phyloP scores from a whole-genome alignment of 2,888 invertebrate genomes.

The Eutolmus rufibarbis region DNA sequence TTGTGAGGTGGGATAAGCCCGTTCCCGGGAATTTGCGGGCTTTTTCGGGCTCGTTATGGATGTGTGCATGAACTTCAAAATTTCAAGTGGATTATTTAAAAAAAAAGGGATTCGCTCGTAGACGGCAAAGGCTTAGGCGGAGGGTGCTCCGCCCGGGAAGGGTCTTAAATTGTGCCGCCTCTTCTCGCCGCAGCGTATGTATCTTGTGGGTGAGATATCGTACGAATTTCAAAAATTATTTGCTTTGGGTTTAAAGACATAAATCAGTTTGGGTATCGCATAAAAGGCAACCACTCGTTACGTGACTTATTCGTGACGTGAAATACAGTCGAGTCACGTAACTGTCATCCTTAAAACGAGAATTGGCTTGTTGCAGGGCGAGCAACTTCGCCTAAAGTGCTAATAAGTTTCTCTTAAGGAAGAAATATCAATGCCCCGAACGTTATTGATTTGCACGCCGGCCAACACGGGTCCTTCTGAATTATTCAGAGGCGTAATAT shows the following conservation, averaged over 20 bases:
- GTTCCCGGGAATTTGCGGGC: background rate
- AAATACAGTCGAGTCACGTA: constrained; percentile 14
- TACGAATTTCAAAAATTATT: constrained; percentile 7
- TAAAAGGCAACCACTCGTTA: background rate
- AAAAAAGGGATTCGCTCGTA: background rate
- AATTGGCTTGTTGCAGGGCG: background rate
- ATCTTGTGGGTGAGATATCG: background rate
- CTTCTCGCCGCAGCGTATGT: background rate
- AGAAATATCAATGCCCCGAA: background rate
- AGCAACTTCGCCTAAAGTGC: background rate
- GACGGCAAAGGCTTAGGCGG: background rate
- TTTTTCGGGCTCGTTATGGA: background rate
- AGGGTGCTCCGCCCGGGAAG: background rate
- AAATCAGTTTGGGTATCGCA: constrained; percentile 17
- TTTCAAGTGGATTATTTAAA: constrained; percentile 24
- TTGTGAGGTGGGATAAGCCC: background rate
- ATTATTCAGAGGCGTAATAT: background rate
- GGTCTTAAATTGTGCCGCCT: background rate
- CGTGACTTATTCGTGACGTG: background rate
- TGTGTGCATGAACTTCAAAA: background rate
- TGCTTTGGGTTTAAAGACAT: constrained; percentile 16
- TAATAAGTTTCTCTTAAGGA: background rate
- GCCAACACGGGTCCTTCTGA: background rate
- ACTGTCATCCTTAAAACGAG: background rate
- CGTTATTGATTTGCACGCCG: background rate